A percentile compares a stretch with the other conserved stretches of the same genome.
Conservation (phyloP, 1,140 invertebrate species). For the Wasmannia auropunctata region DNA sequence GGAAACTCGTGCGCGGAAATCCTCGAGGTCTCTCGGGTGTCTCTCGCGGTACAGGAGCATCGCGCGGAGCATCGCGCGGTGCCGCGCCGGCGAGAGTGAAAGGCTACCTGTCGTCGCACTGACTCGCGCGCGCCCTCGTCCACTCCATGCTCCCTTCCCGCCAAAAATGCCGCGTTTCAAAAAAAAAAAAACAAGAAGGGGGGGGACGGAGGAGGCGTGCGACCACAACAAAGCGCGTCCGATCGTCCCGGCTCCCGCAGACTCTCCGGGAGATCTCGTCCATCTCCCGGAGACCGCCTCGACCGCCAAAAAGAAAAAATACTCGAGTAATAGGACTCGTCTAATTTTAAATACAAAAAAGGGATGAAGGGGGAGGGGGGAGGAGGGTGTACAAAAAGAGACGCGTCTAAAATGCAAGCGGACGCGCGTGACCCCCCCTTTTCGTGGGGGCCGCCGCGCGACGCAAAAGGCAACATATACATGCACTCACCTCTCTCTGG, state of each 20-base stretch:
- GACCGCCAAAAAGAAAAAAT: background rate
- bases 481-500: constrained; percentile 58
- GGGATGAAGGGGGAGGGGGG: background rate
- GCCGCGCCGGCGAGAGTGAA: too few relatives aligned
- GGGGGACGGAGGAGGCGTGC: background rate
- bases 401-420: background rate
- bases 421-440: background rate
- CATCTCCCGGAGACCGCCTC: background rate
- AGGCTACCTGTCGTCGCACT: too few relatives aligned
- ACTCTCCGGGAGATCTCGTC: background rate
- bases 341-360: background rate
- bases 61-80: too few relatives aligned
- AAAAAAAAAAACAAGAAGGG: background rate
- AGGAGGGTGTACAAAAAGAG: background rate
- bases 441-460: too few relatives aligned
- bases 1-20: background rate
- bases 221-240: background rate
- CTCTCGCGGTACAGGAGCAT: background rate
- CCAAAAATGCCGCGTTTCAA: background rate
- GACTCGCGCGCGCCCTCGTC: background rate
- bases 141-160: background rate
- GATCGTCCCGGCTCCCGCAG: background rate
- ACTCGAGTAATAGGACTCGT: background rate
- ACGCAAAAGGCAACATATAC: background rate
- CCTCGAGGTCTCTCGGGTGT: too few relatives aligned